These are phyloP conservation scores for Tragelaphus oryx DNA, from an alignment of 2,797 vertebrate species.

Conservation along the genomic window DNA sequence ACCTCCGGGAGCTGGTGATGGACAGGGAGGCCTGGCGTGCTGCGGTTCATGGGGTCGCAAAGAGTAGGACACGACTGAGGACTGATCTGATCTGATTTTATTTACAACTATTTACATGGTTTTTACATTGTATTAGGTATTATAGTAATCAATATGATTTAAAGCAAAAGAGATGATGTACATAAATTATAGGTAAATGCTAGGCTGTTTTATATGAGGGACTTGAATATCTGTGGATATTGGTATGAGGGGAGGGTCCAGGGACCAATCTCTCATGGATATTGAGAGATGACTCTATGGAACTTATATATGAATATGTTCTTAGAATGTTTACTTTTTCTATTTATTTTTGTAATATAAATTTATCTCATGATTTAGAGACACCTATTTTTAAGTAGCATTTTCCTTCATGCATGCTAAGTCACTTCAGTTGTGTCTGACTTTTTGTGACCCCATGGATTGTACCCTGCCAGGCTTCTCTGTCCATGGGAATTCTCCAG, in stretches of 20 bases:
- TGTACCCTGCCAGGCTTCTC: background rate
- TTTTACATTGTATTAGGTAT: background rate
- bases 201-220: background rate
- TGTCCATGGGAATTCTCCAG: background rate
- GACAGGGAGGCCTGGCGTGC: too few relatives aligned
- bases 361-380: background rate
- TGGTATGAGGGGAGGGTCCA: too few relatives aligned
- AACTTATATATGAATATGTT: background rate
- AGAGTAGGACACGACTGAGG: too few relatives aligned
- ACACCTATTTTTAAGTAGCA: background rate
- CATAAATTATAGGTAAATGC: background rate
- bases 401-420: background rate
- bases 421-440: background rate
- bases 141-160: background rate
- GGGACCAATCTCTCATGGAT: background rate
- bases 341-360: slow-evolving; percentile 15
- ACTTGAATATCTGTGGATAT: background rate
- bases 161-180: background rate
- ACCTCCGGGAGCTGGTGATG: too few relatives aligned
- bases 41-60: too few relatives aligned
- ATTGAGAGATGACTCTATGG: background rate
- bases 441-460: background rate
- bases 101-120: background rate
- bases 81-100: background rate
- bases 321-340: background rate